Base-by-base conservation (phyloP, 2,797 vertebrate species). In the Tympanoctomys barrerae region DNA sequence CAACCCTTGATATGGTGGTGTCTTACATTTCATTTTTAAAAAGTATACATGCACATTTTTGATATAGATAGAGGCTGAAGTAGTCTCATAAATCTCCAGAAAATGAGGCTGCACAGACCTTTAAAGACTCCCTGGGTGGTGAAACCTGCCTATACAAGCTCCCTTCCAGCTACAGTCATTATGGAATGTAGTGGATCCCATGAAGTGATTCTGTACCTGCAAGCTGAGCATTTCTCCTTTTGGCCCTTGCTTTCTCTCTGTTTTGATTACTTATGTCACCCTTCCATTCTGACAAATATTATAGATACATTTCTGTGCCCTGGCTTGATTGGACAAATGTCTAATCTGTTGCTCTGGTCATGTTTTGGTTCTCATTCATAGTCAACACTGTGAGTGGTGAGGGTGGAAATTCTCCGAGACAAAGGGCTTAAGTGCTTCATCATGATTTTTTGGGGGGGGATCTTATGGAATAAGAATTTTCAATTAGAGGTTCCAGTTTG, bases 161-260 rank as follows among this genome's bases (percentile, higher is more conserved):
- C 24, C 7, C 7, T 13, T 77, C 28, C 62, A 81, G 62, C 28
- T 26, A 36, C 70, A 97, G 87, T 36, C 42, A n/a, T 89, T 84
- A 46, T 94, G 94, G 94, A 96, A 96, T 96, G 89, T 46, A 59
- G 71, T 10, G 96, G 81, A 92, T 96, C 91, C 96, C 85, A 91
- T 95, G 91, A 90, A 95, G 87, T 68, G 73, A 66, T 64, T 88
- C 22, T 62, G 28, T 84, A 16, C 52, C 42, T 96, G 66, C 21
- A 90, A 46, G 82, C 75, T 79, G 36, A 92, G 81, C 42, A 28
- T 79, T 86, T 94, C 71, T 91, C 77, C 91, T 95, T 81, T 78
- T 92, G 75, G 90, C 91, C 95, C 77, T 87, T 62, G 36, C 66
- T 91, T 85, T 83, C 68, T 11, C 42, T 87, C 31, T 94, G 42